Conservation (phyloP, 2,113 vertebrate genomes). For the Gasterosteus nipponicus region DNA sequence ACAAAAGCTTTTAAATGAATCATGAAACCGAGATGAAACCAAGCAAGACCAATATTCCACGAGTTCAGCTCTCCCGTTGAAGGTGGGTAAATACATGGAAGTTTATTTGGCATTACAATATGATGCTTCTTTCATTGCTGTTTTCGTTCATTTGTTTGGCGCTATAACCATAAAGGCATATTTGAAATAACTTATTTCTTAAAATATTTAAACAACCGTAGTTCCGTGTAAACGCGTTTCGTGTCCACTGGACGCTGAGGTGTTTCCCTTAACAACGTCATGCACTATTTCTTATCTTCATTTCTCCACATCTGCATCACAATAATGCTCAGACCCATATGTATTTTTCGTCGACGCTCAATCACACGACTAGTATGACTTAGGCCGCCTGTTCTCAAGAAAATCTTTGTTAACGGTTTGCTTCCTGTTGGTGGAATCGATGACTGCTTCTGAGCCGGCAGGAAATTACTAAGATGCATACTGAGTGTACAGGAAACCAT, state of each 20-base stretch:
- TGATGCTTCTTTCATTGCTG: slow-evolving; percentile 28
- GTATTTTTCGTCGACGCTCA: background rate
- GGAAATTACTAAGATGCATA: slow-evolving; percentile 29
- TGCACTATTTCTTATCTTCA: background rate
- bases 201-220: slow-evolving; percentile 38
- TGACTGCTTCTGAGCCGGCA: slow-evolving; percentile 38
- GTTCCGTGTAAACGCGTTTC: slow-evolving; percentile 35
- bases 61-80: background rate
- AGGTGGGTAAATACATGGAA: background rate
- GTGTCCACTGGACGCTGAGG: background rate
- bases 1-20: background rate
- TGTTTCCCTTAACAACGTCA: background rate
- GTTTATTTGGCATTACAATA: slow-evolving; percentile 23
- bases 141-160: slow-evolving; percentile 29
- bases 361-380: background rate
- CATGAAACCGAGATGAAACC: background rate
- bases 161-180: slow-evolving; percentile 29
- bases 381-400: background rate
- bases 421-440: slow-evolving; percentile 58
- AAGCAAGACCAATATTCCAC: background rate
- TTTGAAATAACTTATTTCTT: slow-evolving; percentile 39
- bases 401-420: background rate
- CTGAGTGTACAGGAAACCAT: slow-evolving; percentile 61
- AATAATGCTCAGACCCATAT: background rate
- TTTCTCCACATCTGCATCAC: background rate